phyloP scores from a whole-genome alignment of 2,797 vertebrate species.

The Peromyscus melanophrys region DNA sequence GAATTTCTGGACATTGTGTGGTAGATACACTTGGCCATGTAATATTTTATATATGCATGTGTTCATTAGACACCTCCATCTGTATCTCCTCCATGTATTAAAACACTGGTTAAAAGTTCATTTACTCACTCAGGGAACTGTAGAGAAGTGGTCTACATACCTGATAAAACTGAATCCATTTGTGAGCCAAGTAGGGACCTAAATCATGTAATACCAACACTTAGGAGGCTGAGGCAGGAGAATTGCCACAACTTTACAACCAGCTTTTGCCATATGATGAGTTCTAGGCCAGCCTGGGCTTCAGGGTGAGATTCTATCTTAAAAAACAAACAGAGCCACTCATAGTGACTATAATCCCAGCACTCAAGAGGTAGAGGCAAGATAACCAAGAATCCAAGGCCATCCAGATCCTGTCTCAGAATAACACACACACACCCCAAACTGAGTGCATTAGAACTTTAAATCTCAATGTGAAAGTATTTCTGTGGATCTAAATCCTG shows the following conservation, averaged over 20 bases:
- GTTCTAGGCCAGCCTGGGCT: background rate
- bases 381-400: background rate
- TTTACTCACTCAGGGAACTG: background rate
- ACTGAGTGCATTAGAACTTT: constrained; percentile 1
- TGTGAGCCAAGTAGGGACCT: background rate
- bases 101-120: background rate
- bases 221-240: background rate
- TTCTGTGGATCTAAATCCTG: background rate
- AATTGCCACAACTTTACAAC: background rate
- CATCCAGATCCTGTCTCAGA: background rate
- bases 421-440: background rate
- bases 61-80: background rate
- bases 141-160: background rate
- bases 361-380: background rate
- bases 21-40: background rate
- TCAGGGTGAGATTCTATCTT: background rate
- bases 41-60: background rate
- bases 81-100: background rate
- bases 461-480: background rate
- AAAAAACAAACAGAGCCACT: background rate
- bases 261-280: background rate
- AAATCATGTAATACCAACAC: background rate
- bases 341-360: background rate
- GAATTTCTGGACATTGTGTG: background rate
- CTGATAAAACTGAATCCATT: background rate